Percentiles rank a stretch among this genome's conserved stretches.
Evolutionary conservation across 2,113 vertebrate genomes (phyloP).

Genomic region (Cyprinodon tularosa): DNA sequence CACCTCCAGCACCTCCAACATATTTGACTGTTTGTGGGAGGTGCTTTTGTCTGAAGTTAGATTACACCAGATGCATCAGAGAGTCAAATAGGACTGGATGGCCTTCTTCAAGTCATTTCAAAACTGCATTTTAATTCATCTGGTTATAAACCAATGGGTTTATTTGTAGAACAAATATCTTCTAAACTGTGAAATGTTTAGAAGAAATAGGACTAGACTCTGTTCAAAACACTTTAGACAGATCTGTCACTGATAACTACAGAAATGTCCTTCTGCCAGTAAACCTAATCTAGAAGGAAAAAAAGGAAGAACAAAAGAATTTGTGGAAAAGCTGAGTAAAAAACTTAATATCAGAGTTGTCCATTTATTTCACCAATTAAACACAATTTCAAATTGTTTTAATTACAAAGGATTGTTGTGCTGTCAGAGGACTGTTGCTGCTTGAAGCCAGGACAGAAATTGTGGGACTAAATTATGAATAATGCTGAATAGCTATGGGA

Average conservation of each 20-base stretch:
- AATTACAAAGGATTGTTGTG: slow-evolving; percentile 6
- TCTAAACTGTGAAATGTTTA: background rate
- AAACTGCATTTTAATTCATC: too few relatives aligned
- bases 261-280: background rate
- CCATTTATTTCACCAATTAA: slow-evolving; percentile 16
- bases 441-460: background rate
- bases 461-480: background rate
- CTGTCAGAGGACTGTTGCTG: slow-evolving; percentile 4
- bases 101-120: too few relatives aligned
- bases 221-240: slow-evolving; percentile 20
- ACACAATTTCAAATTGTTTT: background rate
- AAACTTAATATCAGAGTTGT: background rate
- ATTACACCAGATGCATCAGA: too few relatives aligned
- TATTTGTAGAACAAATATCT: too few relatives aligned
- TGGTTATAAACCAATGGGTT: too few relatives aligned
- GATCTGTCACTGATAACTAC: slow-evolving; percentile 42
- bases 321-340: background rate
- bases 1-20: too few relatives aligned
- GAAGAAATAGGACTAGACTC: background rate
- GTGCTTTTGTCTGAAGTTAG: too few relatives aligned
- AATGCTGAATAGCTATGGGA: slow-evolving; percentile 5
- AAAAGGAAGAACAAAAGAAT: background rate
- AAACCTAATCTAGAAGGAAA: background rate
- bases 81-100: too few relatives aligned
- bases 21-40: too few relatives aligned